Conservation (phyloP, 2,797 vertebrate genomes). For the Tauraco hartlaubi region DNA sequence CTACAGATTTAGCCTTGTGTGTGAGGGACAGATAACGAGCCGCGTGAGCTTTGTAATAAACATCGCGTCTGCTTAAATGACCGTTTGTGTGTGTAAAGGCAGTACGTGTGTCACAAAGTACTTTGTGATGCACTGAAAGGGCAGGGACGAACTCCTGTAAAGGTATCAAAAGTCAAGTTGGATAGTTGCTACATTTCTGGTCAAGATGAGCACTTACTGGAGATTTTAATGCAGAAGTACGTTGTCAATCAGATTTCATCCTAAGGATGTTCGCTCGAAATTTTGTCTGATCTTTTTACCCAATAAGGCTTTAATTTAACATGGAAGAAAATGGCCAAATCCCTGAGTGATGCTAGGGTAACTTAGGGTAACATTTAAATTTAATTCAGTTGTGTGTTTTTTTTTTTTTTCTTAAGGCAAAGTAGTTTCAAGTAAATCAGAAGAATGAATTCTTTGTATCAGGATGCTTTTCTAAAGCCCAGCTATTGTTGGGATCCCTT, state of each 20-base stretch:
- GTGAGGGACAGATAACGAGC: background rate
- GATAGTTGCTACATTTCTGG: background rate
- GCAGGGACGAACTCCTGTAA: background rate
- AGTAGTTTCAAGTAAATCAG: conserved; percentile 85
- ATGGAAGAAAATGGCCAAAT: background rate
- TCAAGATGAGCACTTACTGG: background rate
- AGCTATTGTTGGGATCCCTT: conserved; percentile 82
- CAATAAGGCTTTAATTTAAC: background rate
- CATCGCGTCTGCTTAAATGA: background rate
- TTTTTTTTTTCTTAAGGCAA: conserved; percentile 63
- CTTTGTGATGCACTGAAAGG: background rate
- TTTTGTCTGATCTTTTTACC: conserved; percentile 7
- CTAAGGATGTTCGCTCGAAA: background rate
- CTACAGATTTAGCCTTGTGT: background rate
- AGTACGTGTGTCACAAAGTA: background rate
- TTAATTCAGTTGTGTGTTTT: background rate
- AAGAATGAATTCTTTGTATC: conserved; percentile 87
- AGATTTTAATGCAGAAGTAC: background rate
- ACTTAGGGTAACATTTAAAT: conserved; percentile 43
- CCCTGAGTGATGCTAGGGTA: background rate
- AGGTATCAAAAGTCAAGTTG: background rate
- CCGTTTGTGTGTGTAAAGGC: background rate
- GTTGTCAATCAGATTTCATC: background rate
- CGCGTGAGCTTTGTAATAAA: conserved; percentile 3
- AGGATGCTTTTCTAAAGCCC: conserved; percentile 81